Evolutionary conservation across 1,140 invertebrate genomes (phyloP).

Genomic region (Linepithema humile): DNA sequence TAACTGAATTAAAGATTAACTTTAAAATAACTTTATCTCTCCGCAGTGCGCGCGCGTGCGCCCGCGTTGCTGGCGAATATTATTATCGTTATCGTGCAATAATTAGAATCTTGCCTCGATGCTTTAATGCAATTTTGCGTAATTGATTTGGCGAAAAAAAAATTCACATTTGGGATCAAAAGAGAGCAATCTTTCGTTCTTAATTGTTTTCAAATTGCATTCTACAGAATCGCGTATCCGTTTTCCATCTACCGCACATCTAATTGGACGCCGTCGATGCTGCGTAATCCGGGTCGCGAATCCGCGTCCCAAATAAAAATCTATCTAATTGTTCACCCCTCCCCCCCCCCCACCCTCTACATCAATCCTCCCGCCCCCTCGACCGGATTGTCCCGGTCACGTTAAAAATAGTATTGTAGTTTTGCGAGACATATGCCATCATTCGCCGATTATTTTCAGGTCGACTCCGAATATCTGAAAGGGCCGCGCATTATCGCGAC

Average conservation of each 20-base stretch:
- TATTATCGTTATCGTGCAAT: constrained; percentile 57
- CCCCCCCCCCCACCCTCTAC: too few species aligned
- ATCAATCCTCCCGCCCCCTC: not conserved
- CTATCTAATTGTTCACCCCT: constrained; percentile 11
- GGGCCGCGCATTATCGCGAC: constrained; percentile 79
- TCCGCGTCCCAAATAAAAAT: constrained; percentile 28
- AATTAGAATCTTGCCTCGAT: constrained; percentile 55
- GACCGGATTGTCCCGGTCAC: not conserved
- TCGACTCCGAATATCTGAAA: constrained; percentile 83
- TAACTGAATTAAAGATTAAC: constrained; percentile 55
- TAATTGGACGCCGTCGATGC: constrained; percentile 43
- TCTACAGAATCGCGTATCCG: constrained; percentile 37
- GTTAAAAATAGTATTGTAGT: not conserved
- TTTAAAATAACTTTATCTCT: constrained; percentile 56
- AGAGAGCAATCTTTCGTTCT: constrained; percentile 45
- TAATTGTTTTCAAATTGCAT: constrained; percentile 57
- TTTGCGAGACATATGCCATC: not conserved
- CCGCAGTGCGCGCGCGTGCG: not conserved
- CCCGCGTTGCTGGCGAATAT: constrained; percentile 41
- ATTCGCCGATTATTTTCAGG: constrained; percentile 75
- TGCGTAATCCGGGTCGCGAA: constrained; percentile 39
- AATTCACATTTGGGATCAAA: constrained; percentile 50
- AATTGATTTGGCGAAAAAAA: constrained; percentile 48
- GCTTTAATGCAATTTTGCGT: constrained; percentile 49
- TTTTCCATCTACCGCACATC: constrained; percentile 30